Evolutionary conservation across 2,113 vertebrate species (phyloP), one percentile per base, ranked within the genome.

Genomic region (Chloebia gouldiae): DNA sequence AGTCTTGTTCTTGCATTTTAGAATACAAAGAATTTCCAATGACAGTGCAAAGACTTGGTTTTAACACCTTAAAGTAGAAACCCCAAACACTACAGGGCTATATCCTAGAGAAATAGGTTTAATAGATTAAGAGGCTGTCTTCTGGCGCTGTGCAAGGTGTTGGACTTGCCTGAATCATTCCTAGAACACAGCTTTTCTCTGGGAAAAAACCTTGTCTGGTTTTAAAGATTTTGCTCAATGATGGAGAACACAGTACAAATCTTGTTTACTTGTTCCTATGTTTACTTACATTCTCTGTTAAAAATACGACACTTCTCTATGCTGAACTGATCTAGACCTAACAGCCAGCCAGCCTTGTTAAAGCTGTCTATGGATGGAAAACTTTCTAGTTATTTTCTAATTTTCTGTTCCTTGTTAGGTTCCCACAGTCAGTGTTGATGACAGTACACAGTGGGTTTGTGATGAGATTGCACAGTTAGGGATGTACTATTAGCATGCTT

Each of bases 201-300:
- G 63, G 68, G 76, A 93, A 87, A 95, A 44, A 39, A 35, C 35
- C 71, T 70, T 61, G 39, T 56, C 75, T 66, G 39, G 42, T 57
- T 95, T 90, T 88, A 93, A 96, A 93, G 82, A 86, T 81, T 90
- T 80, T 95, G 83, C 69, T 93, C 90, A 93, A 6, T 70, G 75
- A 61, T 53, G 51, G 86, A 81, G 80, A 95, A 93, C 72, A 71
- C 33, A 64, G 64, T 45, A 79, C 84, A 96, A 92, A 88, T 76
- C 79, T 88, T 88, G 54, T 76, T 91, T 87, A 93, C 21, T 85
- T 94, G 33, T 77, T 87, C 50, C 59, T 50, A 1, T 59, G 42
- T 81, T 92, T 86, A 33, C 64, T 88, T 77, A 50, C 42, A 11
- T 63, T 51, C 65, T 63, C 59, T 78, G 54, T 40, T 93, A 76